Conservation (phyloP, 2,113 vertebrate species). For the Grallaria varia region DNA sequence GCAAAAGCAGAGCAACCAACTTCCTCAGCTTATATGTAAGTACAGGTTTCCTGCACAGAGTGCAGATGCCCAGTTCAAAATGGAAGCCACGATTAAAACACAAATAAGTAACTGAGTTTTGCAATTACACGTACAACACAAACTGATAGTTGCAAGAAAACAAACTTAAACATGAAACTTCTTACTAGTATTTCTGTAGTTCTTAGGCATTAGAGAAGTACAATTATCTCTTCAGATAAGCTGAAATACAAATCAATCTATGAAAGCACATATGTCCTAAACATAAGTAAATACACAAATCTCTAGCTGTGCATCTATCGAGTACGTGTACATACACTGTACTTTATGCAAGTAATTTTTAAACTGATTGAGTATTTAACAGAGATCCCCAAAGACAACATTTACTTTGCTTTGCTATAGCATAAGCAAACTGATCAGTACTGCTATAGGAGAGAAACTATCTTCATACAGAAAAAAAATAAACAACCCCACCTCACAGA, state of each 20-base stretch:
- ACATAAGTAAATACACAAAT: background rate
- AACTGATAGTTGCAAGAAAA: background rate
- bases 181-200: background rate
- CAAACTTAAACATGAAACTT: background rate
- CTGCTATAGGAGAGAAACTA: background rate
- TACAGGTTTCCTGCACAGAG: background rate
- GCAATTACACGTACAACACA: background rate
- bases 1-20: background rate
- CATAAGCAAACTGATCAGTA: background rate
- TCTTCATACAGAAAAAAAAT: background rate
- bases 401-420: background rate
- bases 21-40: background rate
- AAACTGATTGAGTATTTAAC: background rate
- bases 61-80: background rate
- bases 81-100: background rate
- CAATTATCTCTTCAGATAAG: background rate
- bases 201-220: background rate
- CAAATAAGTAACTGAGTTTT: background rate
- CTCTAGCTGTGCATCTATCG: background rate
- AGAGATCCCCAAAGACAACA: background rate
- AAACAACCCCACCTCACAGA: background rate
- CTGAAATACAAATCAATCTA: background rate
- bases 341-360: background rate
- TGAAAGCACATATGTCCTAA: background rate
- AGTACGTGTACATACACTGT: accelerated